Base-by-base conservation (phyloP, 2,888 invertebrate genomes). In the Merodon equestris region DNA sequence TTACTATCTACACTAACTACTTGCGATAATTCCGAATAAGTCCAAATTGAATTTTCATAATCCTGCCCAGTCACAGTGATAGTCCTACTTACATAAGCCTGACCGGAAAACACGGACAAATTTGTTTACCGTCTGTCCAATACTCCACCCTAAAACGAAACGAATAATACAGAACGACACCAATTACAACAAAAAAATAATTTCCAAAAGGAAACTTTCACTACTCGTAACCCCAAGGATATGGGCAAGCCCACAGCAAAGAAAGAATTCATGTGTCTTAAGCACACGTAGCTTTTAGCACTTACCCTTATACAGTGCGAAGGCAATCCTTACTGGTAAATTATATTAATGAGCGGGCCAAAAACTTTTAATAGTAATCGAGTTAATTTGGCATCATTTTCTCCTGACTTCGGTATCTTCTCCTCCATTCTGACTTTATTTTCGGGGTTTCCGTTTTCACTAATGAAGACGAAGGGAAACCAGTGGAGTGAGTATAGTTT, bases 381-480 rank as follows among this genome's bases (percentile, higher is more conserved):
- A 79, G 79, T 79, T 79, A 79, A 79, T 79, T 79, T 74, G 79
- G 54, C 79, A 68, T 79, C 63, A 79, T 74, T 63, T 63, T 53
- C 63, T 36, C 44, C 34, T n/a, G 27, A 27, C 7, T n/a, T n/a
- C n/a, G n/a, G n/a, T n/a, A n/a, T n/a, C n/a, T n/a, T n/a, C n/a
- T 27, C 27, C 27, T 27, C 27, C 27, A 7, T 27, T 27, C 7
- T 27, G 2, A 4, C 7, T 27, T 27, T 27, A 4, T 27, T 27
- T 27, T 27, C 7, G n/a, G n/a, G n/a, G n/a, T 27, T 27, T 27
- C 7, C 3, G 27, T 27, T 2, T 27, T 27, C 27, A 27, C 7
- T 27, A 27, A 27, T 27, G 27, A 27, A 27, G 27, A 27, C 27
- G 7, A 7, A 27, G 7, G 7, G 27, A 4, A 2, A 4, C 27